phyloP scores from a whole-genome alignment of 2,888 invertebrate genomes.

The Noctuana brunneofusca region DNA sequence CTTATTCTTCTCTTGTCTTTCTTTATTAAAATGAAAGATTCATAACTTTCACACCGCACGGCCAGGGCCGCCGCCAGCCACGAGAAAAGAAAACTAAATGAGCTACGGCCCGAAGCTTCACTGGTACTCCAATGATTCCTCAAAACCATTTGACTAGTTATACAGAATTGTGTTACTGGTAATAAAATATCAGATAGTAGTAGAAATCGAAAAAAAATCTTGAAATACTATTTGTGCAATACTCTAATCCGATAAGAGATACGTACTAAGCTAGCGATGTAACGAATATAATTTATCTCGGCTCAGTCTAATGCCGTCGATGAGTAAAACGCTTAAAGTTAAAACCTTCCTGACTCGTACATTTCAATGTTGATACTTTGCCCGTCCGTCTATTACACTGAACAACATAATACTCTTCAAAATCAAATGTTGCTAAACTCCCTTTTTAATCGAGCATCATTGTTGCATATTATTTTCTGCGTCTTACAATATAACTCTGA shows the following conservation, averaged over 20 bases:
- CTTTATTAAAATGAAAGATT: neutral
- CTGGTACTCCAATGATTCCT: constrained; percentile 55
- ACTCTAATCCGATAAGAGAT: constrained; percentile 31
- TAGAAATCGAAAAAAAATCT: constrained; percentile 29
- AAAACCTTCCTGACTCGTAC: constrained; percentile 34
- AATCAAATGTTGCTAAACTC: constrained; percentile 71
- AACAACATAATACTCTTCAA: constrained; percentile 43
- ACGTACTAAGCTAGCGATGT: constrained; percentile 26
- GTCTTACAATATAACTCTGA: constrained; percentile 44
- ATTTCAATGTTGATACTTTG: constrained; percentile 15
- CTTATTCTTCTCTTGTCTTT: neutral
- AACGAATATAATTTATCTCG: constrained; percentile 15
- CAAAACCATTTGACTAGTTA: constrained; percentile 73
- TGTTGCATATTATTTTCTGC: constrained; percentile 38
- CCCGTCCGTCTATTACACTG: constrained; percentile 43
- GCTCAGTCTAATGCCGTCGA: constrained; percentile 28
- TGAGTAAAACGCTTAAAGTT: constrained; percentile 29
- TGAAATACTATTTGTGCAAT: constrained; percentile 34
- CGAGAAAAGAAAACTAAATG: constrained; percentile 58
- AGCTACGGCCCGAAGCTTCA: constrained; percentile 63
- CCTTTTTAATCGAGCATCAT: constrained; percentile 45
- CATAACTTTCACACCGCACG: neutral
- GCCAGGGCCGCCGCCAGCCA: constrained; percentile 35
- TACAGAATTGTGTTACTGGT: constrained; percentile 45
- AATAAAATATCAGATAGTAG: constrained; percentile 34